Conservation (phyloP, 2,797 vertebrate species). For the Thripadectes ignobilis region DNA sequence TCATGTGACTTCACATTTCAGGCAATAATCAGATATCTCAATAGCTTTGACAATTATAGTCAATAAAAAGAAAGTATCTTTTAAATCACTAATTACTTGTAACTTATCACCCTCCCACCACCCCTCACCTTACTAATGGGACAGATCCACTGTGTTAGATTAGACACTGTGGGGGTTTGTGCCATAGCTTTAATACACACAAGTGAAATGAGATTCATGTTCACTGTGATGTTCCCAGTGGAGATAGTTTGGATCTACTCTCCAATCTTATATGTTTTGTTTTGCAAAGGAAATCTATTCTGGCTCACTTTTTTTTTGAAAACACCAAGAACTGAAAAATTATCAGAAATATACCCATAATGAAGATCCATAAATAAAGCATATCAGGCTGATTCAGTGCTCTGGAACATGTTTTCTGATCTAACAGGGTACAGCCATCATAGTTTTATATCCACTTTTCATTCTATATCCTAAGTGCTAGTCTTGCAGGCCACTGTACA, state of each 20-base stretch:
- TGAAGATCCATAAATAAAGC: neutral
- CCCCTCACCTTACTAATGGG: neutral
- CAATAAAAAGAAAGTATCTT: neutral
- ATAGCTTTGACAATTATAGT: neutral
- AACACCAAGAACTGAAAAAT: neutral
- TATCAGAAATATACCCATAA: neutral
- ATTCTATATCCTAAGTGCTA: neutral
- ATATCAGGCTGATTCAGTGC: neutral
- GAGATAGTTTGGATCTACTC: neutral
- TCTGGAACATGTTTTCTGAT: neutral
- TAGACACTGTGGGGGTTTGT: accelerated
- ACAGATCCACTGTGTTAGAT: neutral
- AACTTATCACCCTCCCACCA: neutral
- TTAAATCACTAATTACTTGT: neutral
- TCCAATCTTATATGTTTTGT: neutral
- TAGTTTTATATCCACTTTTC: neutral
- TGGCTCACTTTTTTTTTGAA: neutral
- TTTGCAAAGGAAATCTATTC: neutral
- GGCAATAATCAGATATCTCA: neutral
- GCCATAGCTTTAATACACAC: neutral
- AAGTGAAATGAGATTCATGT: neutral
- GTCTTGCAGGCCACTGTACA: neutral
- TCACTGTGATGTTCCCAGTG: neutral
- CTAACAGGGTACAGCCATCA: neutral
- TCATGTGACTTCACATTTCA: neutral